Base-by-base conservation (phyloP, 2,797 vertebrate species). In the Loris lydekkerianus region DNA sequence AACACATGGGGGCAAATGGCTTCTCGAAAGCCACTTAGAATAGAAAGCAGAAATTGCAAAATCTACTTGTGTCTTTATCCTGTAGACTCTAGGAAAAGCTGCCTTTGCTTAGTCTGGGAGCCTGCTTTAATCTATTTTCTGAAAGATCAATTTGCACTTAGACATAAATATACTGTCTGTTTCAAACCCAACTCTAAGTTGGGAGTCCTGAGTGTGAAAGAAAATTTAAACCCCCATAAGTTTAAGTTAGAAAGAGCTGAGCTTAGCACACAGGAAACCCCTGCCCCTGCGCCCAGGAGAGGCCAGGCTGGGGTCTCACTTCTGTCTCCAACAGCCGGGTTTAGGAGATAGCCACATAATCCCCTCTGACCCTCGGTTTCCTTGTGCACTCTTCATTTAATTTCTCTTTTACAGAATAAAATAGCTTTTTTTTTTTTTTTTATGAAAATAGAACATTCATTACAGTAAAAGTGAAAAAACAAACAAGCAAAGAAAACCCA, bases 221-320 rank as follows among this genome's bases (percentile, higher is more conserved):
- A 80, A 61, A 91, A 73, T 58, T 37, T 86, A 80, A 94, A 25
- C 4, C 17, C 40, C 29, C 20, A 34, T 37, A 49, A 15, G 37
- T 49, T 77, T 23, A 85, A 31, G 25, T 17, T 43, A 9, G 69
- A 40, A 49, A 31, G 29, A 58, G 25, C 1, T 2, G n/a, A 25
- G 2, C 10, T 7, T 2, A 31, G 7, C 15, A 3, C 0, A 1
- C 1, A 43, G 15, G 58, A 25, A 49, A 78, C 15, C 3, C 17
- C 6, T 31, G 37, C 15, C 58, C 18, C 31, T 56, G 18, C 1
- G 0, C 29, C 8, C 0, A 53, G 0, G n/a, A 49, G 56, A 61
- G 29, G 9, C 75, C 11, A 7, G 1, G 13, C 17, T 31, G 60
- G 9, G 23, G 20, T 60, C 69, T 88, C 75, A 31, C 46, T 85